phyloP scores from a whole-genome alignment of 1,140 invertebrate genomes.

The Anadara kagoshimensis region DNA sequence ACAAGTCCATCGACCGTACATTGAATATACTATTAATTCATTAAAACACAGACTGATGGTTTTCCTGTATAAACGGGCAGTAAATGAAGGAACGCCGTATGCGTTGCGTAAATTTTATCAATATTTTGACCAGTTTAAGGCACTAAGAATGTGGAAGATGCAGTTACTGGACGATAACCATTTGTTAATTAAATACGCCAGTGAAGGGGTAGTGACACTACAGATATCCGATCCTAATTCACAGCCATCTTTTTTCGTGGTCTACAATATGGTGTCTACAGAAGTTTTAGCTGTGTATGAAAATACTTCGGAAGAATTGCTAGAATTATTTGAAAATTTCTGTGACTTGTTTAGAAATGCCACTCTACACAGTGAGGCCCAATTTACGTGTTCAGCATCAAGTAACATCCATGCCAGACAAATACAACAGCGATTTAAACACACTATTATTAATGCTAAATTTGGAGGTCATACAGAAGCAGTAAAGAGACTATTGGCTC shows the following conservation, averaged over 20 bases:
- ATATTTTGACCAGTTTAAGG: constrained; percentile 83
- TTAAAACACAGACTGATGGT: constrained; percentile 92
- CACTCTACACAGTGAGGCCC: constrained; percentile 83
- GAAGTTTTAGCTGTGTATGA: constrained; percentile 91
- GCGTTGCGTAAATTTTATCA: constrained; percentile 84
- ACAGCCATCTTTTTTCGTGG: constrained; percentile 91
- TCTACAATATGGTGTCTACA: constrained; percentile 92
- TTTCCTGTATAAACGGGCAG: constrained; percentile 86
- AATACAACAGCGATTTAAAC: constrained; percentile 85
- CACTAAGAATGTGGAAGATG: constrained; percentile 97
- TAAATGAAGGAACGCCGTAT: constrained; percentile 79
- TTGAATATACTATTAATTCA: constrained; percentile 87
- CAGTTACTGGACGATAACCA: constrained; percentile 94
- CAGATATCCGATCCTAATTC: constrained; percentile 87
- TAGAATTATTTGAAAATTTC: constrained; percentile 93
- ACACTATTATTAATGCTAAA: constrained; percentile 90
- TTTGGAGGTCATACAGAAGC: constrained; percentile 85
- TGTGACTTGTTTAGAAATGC: constrained; percentile 95
- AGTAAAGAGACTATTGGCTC: constrained; percentile 90
- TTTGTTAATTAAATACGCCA: constrained; percentile 93
- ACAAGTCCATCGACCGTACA: constrained; percentile 79
- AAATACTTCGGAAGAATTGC: constrained; percentile 89
- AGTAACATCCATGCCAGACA: constrained; percentile 92
- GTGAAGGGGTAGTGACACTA: constrained; percentile 91
- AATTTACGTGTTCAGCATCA: constrained; percentile 92